Evolutionary conservation across 92 coral and sea anemone species (phyloP), one percentile per base, ranked within the genome.

Genomic region (Plumapathes pennacea): DNA sequence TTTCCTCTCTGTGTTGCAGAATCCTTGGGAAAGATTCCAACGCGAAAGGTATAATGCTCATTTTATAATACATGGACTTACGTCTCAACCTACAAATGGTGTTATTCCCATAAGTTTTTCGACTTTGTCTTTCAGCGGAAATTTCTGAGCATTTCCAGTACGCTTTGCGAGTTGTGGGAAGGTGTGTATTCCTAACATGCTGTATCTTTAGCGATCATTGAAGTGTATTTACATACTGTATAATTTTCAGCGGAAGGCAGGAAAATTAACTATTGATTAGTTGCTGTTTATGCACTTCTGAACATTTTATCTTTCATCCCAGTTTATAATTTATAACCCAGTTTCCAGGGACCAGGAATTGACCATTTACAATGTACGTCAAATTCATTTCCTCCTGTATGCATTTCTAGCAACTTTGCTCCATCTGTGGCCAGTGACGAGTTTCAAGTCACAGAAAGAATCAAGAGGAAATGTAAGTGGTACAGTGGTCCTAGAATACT

Each of bases 391-490:
- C 13, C 20, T 46, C n/a, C 5, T 36, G 28, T 17, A 29, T 60
- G 71, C 11, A 5, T 18, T 45, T 67, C 11, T 42, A 91, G 97
- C 44, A 90, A 83, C 8, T 80, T 91, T 50, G 74, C 89, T 25
- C 89, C 97, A 32, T 78, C 94, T 31, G 73, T 88, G 43, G 92
- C 89, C 24, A 69, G 72, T 71, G 98, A 88, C 65, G 98, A 92
- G 46, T 92, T 92, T 76, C 81, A 85, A 56, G 92, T 92, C 12
- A 85, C 84, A 49, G 98, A 92, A 46, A 82, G 98, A 47, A 81
- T 92, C 28, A 92, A 92, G 57, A 80, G 98, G 62, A 89, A 92
- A 84, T 74, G 98, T 88, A 77, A 50, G 91, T 62, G 54, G 4
- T 18, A 0, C 7, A 20, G 23, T 25, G 1, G 10, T 42, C 3